phyloP scores from a whole-genome alignment of 2,113 vertebrate genomes.

The Coregonus clupeaformis region DNA sequence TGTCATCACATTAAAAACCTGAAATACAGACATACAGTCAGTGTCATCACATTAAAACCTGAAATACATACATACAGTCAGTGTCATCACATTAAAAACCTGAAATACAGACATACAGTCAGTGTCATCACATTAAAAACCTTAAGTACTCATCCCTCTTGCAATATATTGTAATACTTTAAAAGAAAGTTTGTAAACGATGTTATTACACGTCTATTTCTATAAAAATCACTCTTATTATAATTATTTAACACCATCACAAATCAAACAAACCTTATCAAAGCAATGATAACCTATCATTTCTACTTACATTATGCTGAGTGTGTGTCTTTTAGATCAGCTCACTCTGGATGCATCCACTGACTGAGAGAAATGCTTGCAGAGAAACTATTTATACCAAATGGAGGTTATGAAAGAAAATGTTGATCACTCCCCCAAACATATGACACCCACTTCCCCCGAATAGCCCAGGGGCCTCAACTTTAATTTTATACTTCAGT shows the following conservation, averaged over 20 bases:
- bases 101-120: background rate
- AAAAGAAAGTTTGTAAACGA: background rate
- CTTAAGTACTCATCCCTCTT: background rate
- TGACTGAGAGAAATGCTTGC: background rate
- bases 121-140: background rate
- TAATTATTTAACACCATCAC: background rate
- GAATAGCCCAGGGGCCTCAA: background rate
- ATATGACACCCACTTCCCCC: background rate
- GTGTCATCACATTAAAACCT: too few relatives aligned
- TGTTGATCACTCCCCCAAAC: background rate
- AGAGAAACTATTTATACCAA: background rate
- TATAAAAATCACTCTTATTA: background rate
- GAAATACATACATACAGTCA: too few relatives aligned
- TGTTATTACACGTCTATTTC: background rate
- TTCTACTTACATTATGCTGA: conserved; percentile 2
- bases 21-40: too few relatives aligned
- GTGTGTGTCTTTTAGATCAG: background rate
- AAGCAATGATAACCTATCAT: background rate
- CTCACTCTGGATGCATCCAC: background rate
- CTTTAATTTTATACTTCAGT: too few relatives aligned
- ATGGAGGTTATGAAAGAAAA: background rate
- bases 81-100: too few relatives aligned
- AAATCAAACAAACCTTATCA: background rate
- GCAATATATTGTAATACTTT: background rate
- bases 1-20: too few relatives aligned